These are phyloP conservation scores for Ursus arctos DNA, from an alignment of 2,113 vertebrate genomes.

Conservation along the genomic window DNA sequence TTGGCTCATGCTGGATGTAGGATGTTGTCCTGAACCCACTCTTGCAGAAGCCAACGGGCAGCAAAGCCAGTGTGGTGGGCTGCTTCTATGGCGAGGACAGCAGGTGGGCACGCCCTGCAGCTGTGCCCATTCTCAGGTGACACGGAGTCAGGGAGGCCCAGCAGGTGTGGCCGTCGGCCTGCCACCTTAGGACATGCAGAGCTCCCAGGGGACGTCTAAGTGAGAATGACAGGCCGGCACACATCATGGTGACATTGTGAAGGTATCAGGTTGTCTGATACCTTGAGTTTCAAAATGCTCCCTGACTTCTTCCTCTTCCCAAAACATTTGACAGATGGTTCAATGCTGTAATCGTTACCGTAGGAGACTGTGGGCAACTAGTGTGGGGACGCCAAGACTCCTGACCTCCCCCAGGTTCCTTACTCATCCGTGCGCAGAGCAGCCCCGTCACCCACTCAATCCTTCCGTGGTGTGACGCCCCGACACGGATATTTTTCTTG, in stretches of 20 bases:
- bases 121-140: neutral
- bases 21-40: neutral
- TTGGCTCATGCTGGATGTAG: rapidly evolving
- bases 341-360: neutral
- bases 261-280: neutral
- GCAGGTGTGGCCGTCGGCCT: rapidly evolving
- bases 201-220: neutral
- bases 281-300: neutral
- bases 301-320: neutral
- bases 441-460: rapidly evolving
- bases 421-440: rapidly evolving
- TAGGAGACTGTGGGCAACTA: neutral
- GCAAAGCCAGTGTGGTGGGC: neutral
- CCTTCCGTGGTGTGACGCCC: rapidly evolving
- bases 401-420: neutral
- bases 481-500: neutral
- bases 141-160: rapidly evolving
- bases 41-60: rapidly evolving
- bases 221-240: no score
- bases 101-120: rapidly evolving
- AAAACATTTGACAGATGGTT: neutral
- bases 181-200: no score
- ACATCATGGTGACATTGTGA: no score
- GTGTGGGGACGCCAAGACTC: neutral
- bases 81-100: neutral